Evolutionary conservation across 2,113 vertebrate species (phyloP).

Genomic region (Oryzias celebensis): DNA sequence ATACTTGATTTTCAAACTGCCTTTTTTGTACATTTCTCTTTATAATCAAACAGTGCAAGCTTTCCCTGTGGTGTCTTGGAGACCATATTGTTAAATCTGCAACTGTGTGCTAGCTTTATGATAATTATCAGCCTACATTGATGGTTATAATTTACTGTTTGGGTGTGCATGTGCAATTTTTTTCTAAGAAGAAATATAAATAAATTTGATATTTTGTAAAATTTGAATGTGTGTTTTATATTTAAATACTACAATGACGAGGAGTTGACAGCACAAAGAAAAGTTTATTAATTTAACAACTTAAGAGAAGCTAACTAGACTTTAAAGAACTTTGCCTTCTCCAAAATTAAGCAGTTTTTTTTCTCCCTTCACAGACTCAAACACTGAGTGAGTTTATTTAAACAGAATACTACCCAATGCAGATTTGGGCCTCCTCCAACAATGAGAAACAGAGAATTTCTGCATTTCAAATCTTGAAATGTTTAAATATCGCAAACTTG

Average conservation of each 20-base stretch:
- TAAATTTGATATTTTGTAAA: constrained; percentile 97
- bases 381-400: too few species aligned
- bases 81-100: constrained; percentile 86
- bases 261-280: background rate
- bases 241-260: background rate
- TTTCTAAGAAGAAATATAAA: constrained; percentile 84
- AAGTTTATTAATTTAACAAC: constrained; percentile 26
- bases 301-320: background rate
- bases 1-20: constrained; percentile 99
- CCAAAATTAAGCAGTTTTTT: too few species aligned
- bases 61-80: constrained; percentile 94
- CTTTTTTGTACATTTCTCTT: constrained; percentile 97
- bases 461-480: background rate
- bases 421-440: too few species aligned
- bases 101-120: constrained; percentile 85
- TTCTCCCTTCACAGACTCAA: too few species aligned
- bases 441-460: background rate
- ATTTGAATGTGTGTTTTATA: constrained; percentile 33
- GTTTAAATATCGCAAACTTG: background rate
- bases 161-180: constrained; percentile 93
- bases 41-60: constrained; percentile 86
- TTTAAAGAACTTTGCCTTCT: too few species aligned
- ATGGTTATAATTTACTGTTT: constrained; percentile 88
- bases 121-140: constrained; percentile 82
- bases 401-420: too few species aligned